These are phyloP conservation scores for Lycodopsis pacificus DNA, from an alignment of 2,797 vertebrate genomes.

Conservation along the genomic window DNA sequence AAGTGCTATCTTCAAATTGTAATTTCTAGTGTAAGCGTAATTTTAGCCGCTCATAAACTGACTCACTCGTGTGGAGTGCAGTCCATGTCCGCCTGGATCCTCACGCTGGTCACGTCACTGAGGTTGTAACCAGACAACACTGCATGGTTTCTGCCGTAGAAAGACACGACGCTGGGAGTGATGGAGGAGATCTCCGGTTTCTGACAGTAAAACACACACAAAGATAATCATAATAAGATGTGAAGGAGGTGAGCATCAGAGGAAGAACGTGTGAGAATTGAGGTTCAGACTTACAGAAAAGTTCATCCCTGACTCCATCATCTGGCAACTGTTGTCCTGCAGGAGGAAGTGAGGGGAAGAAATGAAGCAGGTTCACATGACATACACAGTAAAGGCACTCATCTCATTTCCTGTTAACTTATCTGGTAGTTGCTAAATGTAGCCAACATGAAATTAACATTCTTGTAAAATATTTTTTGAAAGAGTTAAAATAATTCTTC, in stretches of 20 bases:
- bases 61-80: constrained; percentile 90
- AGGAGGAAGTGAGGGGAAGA: neutral
- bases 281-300: constrained; percentile 65
- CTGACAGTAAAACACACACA: constrained; percentile 58
- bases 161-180: constrained; percentile 84
- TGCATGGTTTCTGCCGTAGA: constrained; percentile 87
- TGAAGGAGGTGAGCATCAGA: neutral
- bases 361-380: neutral
- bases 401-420: neutral
- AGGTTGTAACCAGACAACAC: constrained; percentile 88
- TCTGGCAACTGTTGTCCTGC: constrained; percentile 69
- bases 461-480: neutral
- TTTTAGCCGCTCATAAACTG: neutral
- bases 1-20: neutral
- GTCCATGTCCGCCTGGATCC: constrained; percentile 81
- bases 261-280: neutral
- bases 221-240: too few species aligned
- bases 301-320: neutral
- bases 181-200: constrained; percentile 85
- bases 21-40: neutral
- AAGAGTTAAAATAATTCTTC: neutral
- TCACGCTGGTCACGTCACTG: constrained; percentile 80
- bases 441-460: neutral
- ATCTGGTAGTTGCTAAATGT: neutral
- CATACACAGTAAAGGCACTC: neutral